A percentile compares a stretch with the other conserved stretches of the same genome.
Evolutionary conservation across 2,888 invertebrate species (phyloP).

Genomic region (Dusona sp.): DNA sequence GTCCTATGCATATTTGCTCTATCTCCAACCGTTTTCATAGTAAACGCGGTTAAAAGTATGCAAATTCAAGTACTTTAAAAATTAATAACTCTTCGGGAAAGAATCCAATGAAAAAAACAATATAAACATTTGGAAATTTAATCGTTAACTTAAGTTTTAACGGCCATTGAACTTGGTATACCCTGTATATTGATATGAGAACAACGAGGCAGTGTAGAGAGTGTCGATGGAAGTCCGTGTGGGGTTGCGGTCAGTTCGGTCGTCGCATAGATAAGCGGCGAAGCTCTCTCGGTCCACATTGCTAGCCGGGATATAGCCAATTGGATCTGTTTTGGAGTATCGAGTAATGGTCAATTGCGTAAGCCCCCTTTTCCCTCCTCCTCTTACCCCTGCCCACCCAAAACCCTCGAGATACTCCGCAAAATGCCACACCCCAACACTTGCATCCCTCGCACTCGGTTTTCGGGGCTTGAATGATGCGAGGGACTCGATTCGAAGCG

Average conservation of each 20-base stretch:
- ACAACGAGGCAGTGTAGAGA: constrained; percentile 19
- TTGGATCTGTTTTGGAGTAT: constrained; percentile 76
- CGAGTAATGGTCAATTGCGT: constrained; percentile 82
- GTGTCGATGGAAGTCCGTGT: constrained; percentile 50
- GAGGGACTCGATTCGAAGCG: constrained; percentile 44
- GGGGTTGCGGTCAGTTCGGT: constrained; percentile 69
- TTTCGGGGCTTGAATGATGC: constrained; percentile 58
- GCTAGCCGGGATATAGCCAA: constrained; percentile 77
- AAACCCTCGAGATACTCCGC: not conserved
- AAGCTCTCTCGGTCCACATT: constrained; percentile 66
- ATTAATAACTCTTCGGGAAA: not conserved
- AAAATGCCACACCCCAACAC: constrained; percentile 24
- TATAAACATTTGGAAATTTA: not conserved
- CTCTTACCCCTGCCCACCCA: not conserved
- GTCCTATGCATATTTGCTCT: not conserved
- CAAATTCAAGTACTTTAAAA: not conserved
- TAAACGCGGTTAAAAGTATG: not conserved
- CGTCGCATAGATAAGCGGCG: constrained; percentile 75
- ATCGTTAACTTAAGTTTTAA: not conserved
- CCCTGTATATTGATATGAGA: constrained; percentile 22
- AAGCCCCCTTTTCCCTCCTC: constrained; percentile 64
- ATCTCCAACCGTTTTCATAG: not conserved
- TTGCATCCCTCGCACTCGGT: constrained; percentile 41
- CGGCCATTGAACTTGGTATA: not conserved
- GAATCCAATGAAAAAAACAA: not conserved